Base-by-base conservation (phyloP, 53 echinoderm and acorn worm species). In the Antedon mediterranea region DNA sequence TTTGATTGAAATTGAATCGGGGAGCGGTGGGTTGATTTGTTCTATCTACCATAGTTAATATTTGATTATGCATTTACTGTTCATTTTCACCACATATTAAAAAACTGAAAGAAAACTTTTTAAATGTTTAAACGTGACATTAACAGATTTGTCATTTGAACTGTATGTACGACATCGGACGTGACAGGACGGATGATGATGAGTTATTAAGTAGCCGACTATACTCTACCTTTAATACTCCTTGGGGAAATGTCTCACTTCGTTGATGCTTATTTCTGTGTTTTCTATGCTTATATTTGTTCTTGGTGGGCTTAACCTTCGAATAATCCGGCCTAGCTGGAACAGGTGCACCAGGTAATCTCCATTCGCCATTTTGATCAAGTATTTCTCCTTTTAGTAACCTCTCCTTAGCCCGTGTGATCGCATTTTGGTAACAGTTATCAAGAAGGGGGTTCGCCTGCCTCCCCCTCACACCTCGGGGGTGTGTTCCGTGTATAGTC, bases 271-370 rank as follows among this genome's bases (percentile, higher is more conserved):
- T 41, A 3, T 18, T 32, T 31, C 75, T 82, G 11, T 76, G 32
- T 75, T 71, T 75, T 18, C 57, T 18, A n/a, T 43, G 26, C 30
- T 72, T 77, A 78, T 70, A 30, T 57, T 57, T 57, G 18, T 57
- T 26, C 57, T 57, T 57, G 2, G 23, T 23, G 2, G 57, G 57
- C 57, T 57, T 57, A 57, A 57, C 57, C 23, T 57, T 76, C 2
- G 95, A 85, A n/a, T 87, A 87, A 80, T 95, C 95, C 29, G 95
- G 95, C 80, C 91, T 77, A 29, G 95, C 86, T 31, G 95, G 95
- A 28, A 83, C 80, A 3, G 95, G 91, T 0, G 95, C 95, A 43
- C 89, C 81, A 28, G 89, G 95, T 44, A 92, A 78, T 43, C 95
- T 81, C 95, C 95, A 95, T 75, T 95, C 95, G 72, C 83, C 91